phyloP scores from a whole-genome alignment of 2,797 vertebrate genomes.

The Vultur gryphus region DNA sequence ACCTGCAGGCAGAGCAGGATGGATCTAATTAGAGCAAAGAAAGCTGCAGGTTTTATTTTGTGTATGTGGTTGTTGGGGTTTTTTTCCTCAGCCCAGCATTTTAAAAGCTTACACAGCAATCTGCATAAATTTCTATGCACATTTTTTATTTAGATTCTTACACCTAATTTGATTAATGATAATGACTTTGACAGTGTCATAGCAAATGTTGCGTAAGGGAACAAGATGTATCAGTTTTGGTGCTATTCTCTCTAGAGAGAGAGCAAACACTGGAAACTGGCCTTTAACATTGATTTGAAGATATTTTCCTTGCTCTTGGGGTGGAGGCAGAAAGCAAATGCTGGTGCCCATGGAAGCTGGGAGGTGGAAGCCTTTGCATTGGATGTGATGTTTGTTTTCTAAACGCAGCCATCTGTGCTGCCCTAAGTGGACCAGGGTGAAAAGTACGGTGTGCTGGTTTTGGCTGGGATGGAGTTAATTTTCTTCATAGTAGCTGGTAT shows the following conservation, averaged over 20 bases:
- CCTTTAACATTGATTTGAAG: background rate
- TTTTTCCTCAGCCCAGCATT: background rate
- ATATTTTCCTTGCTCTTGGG: background rate
- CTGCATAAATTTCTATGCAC: constrained; percentile 39
- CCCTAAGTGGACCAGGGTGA: background rate
- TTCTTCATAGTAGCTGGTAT: too few relatives aligned
- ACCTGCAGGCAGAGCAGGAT: constrained; percentile 20
- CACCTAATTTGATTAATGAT: constrained; percentile 35
- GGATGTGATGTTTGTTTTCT: accelerated
- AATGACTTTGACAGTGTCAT: background rate
- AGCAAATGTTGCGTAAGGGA: background rate
- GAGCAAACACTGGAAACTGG: background rate
- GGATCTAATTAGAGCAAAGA: constrained; percentile 48
- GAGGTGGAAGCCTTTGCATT: background rate
- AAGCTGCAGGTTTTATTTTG: constrained; percentile 17
- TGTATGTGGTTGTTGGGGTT: background rate
- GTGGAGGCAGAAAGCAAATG: background rate
- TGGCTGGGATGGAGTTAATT: too few relatives aligned
- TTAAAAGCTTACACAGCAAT: constrained; percentile 38
- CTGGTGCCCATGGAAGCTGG: background rate
- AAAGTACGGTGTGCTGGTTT: background rate
- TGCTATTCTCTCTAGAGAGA: background rate
- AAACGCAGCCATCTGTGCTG: accelerated
- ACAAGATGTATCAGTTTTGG: background rate
- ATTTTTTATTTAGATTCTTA: constrained; percentile 1